Evolutionary conservation across 2,888 invertebrate genomes (phyloP), one percentile per base, ranked within the genome.

Genomic region (Hemaris fuciformis): DNA sequence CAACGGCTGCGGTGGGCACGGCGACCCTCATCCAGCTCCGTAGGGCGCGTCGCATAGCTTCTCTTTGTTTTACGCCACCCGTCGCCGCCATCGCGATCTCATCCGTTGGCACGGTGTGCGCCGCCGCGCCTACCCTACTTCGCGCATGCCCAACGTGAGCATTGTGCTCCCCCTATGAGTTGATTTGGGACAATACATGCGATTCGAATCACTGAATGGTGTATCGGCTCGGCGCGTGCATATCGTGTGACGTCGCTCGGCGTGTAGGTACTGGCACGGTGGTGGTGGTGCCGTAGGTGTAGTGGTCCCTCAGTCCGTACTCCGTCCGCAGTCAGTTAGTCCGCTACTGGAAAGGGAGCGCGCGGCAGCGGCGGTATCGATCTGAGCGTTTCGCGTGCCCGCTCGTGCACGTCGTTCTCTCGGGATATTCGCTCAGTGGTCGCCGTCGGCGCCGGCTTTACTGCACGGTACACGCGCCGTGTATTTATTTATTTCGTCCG

Each of bases 371-470:
- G 71, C 80, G 79, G 83, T 91, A 91, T 91, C 89, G 91, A 91
- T 91, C 89, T 85, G 83, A 84, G 75, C 80, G 78, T 81, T 85
- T 84, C 80, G 86, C 83, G 82, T 81, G 83, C 79, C 80, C 85
- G 87, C 79, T 87, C 83, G 88, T 81, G 87, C 84, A 83, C 87
- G 80, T 80, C 88, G 84, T 80, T 84, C 84, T 87, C 87, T 84
- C 88, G 87, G 85, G 86, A 91, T 89, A 90, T 85, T 90, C 88
- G 87, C 75, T 83, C 82, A 86, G 83, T 84, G 85, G 82, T 90
- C 87, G 89, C 85, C 89, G 90, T 88, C 85, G 86, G 91, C 89
- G 89, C 91, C 89, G 89, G 88, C 87, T 88, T 85, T 89, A 85
- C 84, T 85, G 83, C 81, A 81, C 85, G 85, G 88, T 90, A 89